Base-by-base conservation (phyloP, 64 coral and sea anemone genomes). In the Dendrophyllia cribrosa region DNA sequence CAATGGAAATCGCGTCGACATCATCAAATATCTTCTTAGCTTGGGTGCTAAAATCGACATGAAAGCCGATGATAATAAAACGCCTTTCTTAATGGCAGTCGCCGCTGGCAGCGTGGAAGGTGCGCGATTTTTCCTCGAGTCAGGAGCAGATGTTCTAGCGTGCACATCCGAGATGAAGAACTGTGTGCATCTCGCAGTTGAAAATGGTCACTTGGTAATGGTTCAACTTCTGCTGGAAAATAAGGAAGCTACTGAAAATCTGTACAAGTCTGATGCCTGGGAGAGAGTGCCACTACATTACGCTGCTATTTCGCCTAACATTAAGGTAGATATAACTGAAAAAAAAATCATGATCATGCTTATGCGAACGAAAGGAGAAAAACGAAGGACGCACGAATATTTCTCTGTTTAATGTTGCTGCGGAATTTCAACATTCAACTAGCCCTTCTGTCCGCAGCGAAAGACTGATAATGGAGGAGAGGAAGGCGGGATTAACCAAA, bases 51-150 rank as follows among this genome's bases (percentile, higher is more conserved):
- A 83, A 44, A 49, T 89, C 0, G 87, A 96, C 66, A 53, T 63
- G 9, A 86, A 87, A 47, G 91, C 88, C 16, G 82, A 24, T 52
- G 66, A 86, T 24, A 78, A 81, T 58, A 49, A 69, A 7, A 96
- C 91, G 4, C 91, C 95, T 64, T 93, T 96, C 72, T 71, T 96
- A 14, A 64, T 56, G 72, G 95, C 95, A 45, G 91, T 93, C 3
- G 69, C 68, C 24, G 43, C 68, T 47, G 68, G 68, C 10, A 47
- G 58, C 26, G 71, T 66, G 9, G 53, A 85, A 23, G 74, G 85
- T 34, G 95, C 79, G 11, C 92, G 56, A 14, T 17, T 74, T 12
- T 51, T 96, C 8, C 81, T 93, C 17, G 91, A 93, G 53, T 73
- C 25, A 86, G 95, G 95, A 16, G 79, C 91, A 24, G 87, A 96